Base-by-base conservation (phyloP, 2,113 vertebrate genomes). In the Pipa parva region DNA sequence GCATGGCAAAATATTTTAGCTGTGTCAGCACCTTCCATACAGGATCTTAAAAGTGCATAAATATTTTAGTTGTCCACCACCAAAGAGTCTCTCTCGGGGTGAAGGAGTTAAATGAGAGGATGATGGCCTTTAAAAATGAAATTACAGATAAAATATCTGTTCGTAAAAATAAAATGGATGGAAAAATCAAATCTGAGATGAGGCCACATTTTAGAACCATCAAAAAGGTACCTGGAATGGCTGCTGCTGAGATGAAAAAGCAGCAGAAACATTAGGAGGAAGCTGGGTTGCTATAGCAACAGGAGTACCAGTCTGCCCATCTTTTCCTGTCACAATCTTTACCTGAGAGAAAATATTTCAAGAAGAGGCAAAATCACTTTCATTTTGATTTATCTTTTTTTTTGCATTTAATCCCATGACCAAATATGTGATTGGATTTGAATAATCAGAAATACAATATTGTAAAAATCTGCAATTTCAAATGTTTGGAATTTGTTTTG, bases 221-320 rank as follows among this genome's bases (percentile, higher is more conserved):
- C 80, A 75, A 84, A 86, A 86, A 84, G 61, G 75, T 84, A 96
- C 94, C 93, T 93, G 93, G 84, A 94, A 95, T 85, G 89, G 93
- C 81, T 85, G 87, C 85, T 88, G 88, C 82, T 87, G 94, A 74
- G 87, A 73, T 80, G 93, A 93, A 86, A 97, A 97, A 75, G 93
- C 94, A 85, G 94, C 94, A 79, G 93, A 95, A 83, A 97, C 94
- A 86, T 95, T 97, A 78, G 93, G 85, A 81, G 94, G 94, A 87
- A 97, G 94, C 88, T 97, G 94, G 73, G 93, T 97, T 87, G 94
- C 86, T 91, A 97, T 97, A 86, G 94, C 94, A 89, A 97, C 92
- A 74, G 94, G 94, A 73, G 94, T 97, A 81, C 91, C 93, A 79
- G 93, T 90, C 87, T 95, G 94, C 75, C 94, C 94, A 87, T 95